Conservation (phyloP, 2,113 vertebrate genomes). For the Neodon shergylaensis region DNA sequence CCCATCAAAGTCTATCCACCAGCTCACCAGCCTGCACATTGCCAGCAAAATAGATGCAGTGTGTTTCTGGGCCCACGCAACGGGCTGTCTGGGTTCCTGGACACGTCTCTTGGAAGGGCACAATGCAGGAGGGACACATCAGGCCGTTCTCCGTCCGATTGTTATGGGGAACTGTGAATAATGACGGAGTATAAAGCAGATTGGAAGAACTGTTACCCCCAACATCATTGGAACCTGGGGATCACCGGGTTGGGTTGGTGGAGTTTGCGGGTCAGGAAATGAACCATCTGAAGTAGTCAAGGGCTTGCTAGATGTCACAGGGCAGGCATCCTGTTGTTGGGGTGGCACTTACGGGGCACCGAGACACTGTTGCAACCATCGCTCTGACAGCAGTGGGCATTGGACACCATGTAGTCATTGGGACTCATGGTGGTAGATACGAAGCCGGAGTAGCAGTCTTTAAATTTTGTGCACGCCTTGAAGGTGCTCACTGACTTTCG, state of each 20-base stretch:
- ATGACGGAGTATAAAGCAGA: background rate
- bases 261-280: background rate
- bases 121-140: constrained; percentile 66
- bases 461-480: constrained; percentile 68
- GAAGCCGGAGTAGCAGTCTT: constrained; percentile 53
- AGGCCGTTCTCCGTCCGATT: constrained; percentile 67
- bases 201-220: fast-evolving
- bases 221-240: too few species aligned
- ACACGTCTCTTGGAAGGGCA: constrained; percentile 60
- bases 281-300: background rate
- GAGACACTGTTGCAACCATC: constrained; percentile 66
- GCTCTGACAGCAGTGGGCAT: constrained; percentile 67
- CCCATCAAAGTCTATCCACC: background rate
- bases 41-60: constrained; percentile 71
- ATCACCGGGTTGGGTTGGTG: too few species aligned
- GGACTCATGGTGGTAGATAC: constrained; percentile 73
- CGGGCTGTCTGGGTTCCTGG: background rate
- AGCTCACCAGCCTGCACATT: constrained; percentile 69
- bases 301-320: fast-evolving
- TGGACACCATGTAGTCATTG: constrained; percentile 71
- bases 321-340: fast-evolving
- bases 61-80: constrained; percentile 72
- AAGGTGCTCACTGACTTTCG: constrained; percentile 53
- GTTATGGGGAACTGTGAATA: constrained; percentile 57
- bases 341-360: constrained; percentile 33